Evolutionary conservation across 23 tunicate genomes (phyloP).

Genomic region (Trididemnum nubilum): DNA sequence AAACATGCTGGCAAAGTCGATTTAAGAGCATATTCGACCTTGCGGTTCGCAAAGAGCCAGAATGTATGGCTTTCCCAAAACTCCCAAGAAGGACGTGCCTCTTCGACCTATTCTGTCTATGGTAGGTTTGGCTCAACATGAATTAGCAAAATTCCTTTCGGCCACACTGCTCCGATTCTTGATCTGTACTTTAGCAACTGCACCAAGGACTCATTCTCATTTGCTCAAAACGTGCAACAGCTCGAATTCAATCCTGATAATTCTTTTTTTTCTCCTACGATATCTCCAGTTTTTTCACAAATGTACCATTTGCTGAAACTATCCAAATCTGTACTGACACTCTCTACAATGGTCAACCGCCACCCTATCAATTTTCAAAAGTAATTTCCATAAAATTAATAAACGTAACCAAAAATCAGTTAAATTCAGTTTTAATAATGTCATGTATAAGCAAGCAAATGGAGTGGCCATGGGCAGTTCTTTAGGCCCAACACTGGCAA

Average conservation of each 20-base stretch:
- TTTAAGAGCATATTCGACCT: background rate
- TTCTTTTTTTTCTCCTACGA: background rate
- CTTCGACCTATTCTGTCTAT: background rate
- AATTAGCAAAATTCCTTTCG: background rate
- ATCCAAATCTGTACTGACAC: conserved; percentile 8
- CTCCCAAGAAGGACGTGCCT: background rate
- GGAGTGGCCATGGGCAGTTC: background rate
- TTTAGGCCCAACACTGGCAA: background rate
- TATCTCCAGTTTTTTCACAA: conserved; percentile 3
- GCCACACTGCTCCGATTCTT: background rate
- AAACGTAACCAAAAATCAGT: background rate
- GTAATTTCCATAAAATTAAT: background rate
- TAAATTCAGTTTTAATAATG: background rate
- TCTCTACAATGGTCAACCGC: background rate
- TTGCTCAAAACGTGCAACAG: background rate
- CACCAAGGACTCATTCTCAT: background rate
- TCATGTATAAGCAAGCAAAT: conserved; percentile 1
- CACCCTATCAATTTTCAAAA: background rate
- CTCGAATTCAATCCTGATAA: background rate
- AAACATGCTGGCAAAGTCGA: background rate
- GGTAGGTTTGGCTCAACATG: background rate
- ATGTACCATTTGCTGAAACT: conserved; percentile 3
- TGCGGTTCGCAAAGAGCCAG: background rate
- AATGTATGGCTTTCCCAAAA: background rate
- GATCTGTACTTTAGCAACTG: background rate